Base-by-base conservation (phyloP, 2,113 vertebrate species). In the Limanda limanda region DNA sequence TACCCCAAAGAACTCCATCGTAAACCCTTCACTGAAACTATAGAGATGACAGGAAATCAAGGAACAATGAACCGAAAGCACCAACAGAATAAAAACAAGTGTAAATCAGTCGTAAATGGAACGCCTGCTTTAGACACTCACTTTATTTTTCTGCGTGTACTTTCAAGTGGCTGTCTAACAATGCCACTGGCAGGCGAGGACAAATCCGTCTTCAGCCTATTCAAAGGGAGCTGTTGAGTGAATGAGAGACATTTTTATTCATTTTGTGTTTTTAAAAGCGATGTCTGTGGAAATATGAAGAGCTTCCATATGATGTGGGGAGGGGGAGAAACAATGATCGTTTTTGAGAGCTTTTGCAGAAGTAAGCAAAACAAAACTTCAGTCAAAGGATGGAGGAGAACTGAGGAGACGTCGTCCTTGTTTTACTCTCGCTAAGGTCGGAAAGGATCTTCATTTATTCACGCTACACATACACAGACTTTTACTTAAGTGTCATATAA, bases 11-110 rank as follows among this genome's bases (percentile, higher is more conserved):
- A 42, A 13, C 40, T 3, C 11, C 40, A 42, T 3, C 8, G 45
- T 69, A 81, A 77, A 66, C 64, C 81, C 69, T 58, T 68, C 18
- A 51, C 14, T 76, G 45, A 60, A 52, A 56, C 1, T 58, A 40
- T 10, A 75, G 63, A 73, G 54, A 77, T 55, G 40, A 71, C 68
- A 65, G 58, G 55, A 74, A 78, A 67, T 35, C 61, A 71, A 47
- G 51, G 17, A 31, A 37, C 21, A 42, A 21, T 14, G 20, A 35
- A n/a, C 37, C 15, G 45, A 79, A 70, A 54, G 25, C 66, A 17
- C 20, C 48, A n/a, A 57, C 12, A 66, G 35, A 20, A 58, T 51
- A 18, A 37, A 31, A 68, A 68, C 15, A 3, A 73, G 59, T 61
- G 52, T 35, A 81, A 21, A 68, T 40, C 23, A 62, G 24, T 47